phyloP scores from a whole-genome alignment of 2,113 vertebrate species.

The Pterocles burchelli region DNA sequence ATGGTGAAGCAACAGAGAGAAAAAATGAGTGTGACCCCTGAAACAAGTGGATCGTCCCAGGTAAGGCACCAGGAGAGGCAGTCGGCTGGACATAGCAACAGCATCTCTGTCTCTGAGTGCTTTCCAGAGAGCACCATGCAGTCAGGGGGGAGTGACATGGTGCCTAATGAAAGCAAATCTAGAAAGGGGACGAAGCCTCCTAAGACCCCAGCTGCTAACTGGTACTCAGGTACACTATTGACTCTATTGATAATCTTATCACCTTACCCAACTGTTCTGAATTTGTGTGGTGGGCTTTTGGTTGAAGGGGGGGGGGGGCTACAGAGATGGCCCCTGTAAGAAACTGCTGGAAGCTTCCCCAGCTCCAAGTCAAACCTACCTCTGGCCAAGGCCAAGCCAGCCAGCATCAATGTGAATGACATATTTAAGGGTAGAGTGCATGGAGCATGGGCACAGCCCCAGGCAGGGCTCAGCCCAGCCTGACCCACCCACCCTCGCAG shows the following conservation, averaged over 20 bases:
- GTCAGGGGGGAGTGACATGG: neutral
- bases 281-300: no score
- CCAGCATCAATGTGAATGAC: no score
- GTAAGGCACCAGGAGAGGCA: neutral
- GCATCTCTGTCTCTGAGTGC: neutral
- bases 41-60: neutral
- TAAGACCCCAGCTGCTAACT: neutral
- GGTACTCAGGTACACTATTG: neutral
- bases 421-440: no score
- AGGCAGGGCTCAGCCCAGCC: no score
- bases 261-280: neutral
- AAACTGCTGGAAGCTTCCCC: no score
- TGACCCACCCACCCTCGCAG: no score
- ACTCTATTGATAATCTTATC: no score
- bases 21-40: neutral
- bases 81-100: rapidly evolving
- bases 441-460: no score
- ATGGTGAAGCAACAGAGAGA: neutral
- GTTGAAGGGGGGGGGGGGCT: no score
- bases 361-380: no score
- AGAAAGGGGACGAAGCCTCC: neutral
- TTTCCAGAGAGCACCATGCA: neutral
- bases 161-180: neutral
- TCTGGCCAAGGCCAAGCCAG: no score
- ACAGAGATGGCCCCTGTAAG: no score